Base-by-base conservation (phyloP, 1,140 invertebrate genomes). In the Octopus bimaculoides region DNA sequence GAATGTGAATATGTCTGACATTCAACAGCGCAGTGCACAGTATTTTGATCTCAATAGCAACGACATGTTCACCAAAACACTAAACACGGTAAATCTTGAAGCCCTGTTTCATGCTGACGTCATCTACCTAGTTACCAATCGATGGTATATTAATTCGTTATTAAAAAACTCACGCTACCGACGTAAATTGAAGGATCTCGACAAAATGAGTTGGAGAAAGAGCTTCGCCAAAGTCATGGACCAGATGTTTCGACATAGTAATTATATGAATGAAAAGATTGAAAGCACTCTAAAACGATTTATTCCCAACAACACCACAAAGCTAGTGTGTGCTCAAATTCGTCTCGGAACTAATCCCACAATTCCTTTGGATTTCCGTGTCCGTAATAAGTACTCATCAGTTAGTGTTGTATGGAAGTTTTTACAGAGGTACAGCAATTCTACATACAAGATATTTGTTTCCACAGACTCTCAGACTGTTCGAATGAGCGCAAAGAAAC, bases 71-170 rank as follows among this genome's bases (percentile, higher is more conserved):
- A 17, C 61, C n/a, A n/a, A 78, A 53, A 56, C 61, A 7, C 17
- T 82, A 54, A 56, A 41, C 4, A 54, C 66, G 7, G 41, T 9
- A 4, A 75, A 82, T 56, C 26, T 82, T 6, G 26, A 79, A 8
- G 17, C 52, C 14, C 12, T 71, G n/a, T 78, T 78, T 41, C 54
- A 77, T 17, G 8, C 61, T 20, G 75, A 80, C n/a, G 74, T 77
- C 74, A 73, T 76, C 9, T 78, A 78, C 17, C 54, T 82, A 0
- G 83, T 82, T 54, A 82, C 84, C 20, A 85, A 85, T 71, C 83
- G 83, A 69, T 82, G 83, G 71, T 85, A 83, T 20, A 83, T 83
- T 73, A 83, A 83, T 54, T 75, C 80, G 20, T 77, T 85, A 5
- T 82, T 81, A 75, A 73, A 76, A 17, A 85, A 85, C 77, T 79